A percentile compares a stretch with the other conserved stretches of the same genome.
Evolutionary conservation across 2,797 vertebrate species (phyloP).

Genomic region (Notolabrus celidotus): DNA sequence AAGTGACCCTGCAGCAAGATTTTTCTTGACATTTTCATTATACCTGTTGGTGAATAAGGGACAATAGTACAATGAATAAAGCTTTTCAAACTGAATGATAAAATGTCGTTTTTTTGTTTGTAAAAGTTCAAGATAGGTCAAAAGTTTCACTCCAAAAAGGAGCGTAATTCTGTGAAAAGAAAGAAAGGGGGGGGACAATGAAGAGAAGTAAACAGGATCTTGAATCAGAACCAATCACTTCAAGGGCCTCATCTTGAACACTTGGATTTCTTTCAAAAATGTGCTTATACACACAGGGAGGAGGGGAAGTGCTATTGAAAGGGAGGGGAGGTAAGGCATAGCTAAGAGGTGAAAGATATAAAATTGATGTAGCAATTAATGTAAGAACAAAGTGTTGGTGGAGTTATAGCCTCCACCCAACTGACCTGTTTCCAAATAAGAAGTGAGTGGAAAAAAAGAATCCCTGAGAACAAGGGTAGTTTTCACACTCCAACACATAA

Average conservation of each 20-base stretch:
- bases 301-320: conserved; percentile 43
- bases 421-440: conserved; percentile 97
- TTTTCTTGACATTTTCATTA: no score
- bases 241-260: conserved; percentile 73
- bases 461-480: conserved; percentile 90
- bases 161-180: conserved; percentile 11
- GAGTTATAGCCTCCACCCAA: conserved; percentile 88
- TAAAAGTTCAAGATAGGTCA: no score
- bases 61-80: no score
- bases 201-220: conserved; percentile 60
- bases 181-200: conserved; percentile 16
- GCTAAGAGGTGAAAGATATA: conserved; percentile 33
- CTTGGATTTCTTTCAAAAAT: conserved; percentile 72
- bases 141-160: conserved; percentile 21
- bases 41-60: no score
- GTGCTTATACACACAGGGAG: conserved; percentile 66
- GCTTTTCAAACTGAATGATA: no score
- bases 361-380: conserved; percentile 47
- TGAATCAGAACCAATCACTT: conserved; percentile 77
- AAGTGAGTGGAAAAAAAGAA: conserved; percentile 88
- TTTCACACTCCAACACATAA: conserved; percentile 91
- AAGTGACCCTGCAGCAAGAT: no score
- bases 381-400: conserved; percentile 78
- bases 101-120: no score
- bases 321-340: conserved; percentile 25